These are phyloP conservation scores for Drosophila leonis DNA, from an alignment of 2,888 invertebrate genomes.

Conservation along the genomic window DNA sequence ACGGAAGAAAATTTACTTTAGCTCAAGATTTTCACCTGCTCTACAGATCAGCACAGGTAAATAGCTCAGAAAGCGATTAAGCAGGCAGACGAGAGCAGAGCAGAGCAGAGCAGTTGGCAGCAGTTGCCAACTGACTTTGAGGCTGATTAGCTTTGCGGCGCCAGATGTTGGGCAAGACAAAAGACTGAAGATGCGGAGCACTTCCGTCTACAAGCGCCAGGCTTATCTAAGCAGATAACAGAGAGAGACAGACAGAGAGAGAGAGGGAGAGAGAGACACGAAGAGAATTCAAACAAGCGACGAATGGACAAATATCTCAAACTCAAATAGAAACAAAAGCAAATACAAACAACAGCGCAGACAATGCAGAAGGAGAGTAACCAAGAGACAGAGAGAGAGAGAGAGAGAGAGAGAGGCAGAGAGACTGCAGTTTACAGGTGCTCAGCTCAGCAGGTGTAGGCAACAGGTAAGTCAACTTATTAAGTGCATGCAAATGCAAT, in stretches of 20 bases:
- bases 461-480: constrained; percentile 10
- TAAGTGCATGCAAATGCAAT: constrained; percentile 62
- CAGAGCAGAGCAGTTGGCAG: constrained; percentile 17
- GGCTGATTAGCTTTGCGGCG: constrained; percentile 52
- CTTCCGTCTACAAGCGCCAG: constrained; percentile 43
- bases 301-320: constrained; percentile 65
- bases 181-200: constrained; percentile 35
- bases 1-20: not conserved
- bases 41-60: not conserved
- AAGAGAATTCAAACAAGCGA: constrained; percentile 41
- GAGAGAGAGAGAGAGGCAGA: constrained; percentile 14
- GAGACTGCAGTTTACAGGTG: constrained; percentile 14
- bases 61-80: not conserved
- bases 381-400: constrained; percentile 13
- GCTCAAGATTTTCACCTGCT: not conserved
- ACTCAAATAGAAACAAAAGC: constrained; percentile 74
- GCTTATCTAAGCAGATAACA: constrained; percentile 53
- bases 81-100: not conserved
- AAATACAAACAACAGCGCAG: constrained; percentile 49
- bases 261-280: constrained; percentile 3
- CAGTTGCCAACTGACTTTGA: constrained; percentile 18
- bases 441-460: too few species aligned
- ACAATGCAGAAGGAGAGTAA: constrained; percentile 24
- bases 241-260: constrained; percentile 1
- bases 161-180: constrained; percentile 41